Evolutionary conservation across 2,113 vertebrate genomes (phyloP).

Genomic region (Pterocles orientalis): DNA sequence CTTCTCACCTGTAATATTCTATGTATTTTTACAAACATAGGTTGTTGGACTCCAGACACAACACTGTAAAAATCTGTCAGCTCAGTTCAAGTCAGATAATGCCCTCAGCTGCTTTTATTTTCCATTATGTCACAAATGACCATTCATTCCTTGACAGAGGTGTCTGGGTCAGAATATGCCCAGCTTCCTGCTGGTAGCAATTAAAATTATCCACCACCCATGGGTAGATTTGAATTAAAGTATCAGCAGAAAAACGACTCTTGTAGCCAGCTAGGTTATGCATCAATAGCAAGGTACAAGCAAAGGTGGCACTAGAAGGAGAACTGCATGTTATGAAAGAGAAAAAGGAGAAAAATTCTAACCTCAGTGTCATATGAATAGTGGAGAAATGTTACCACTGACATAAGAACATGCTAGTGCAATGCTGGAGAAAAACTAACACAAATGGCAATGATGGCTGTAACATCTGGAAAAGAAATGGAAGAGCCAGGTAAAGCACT

Average conservation of each 20-base stretch:
- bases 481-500: not conserved
- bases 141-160: constrained; percentile 58
- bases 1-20: not conserved
- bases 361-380: not conserved
- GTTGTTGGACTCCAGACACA: constrained; percentile 21
- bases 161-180: not conserved
- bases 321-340: not conserved
- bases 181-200: constrained; percentile 59
- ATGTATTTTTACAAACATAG: not conserved
- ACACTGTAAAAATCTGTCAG: constrained; percentile 36
- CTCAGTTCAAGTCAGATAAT: constrained; percentile 42
- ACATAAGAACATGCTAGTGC: not conserved
- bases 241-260: constrained; percentile 31
- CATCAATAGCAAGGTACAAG: constrained; percentile 10
- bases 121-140: constrained; percentile 53
- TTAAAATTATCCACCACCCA: constrained; percentile 47
- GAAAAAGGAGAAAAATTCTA: constrained; percentile 1
- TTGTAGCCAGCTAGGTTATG: constrained; percentile 19
- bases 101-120: constrained; percentile 45
- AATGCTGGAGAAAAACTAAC: not conserved
- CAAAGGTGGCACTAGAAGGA: constrained; percentile 8
- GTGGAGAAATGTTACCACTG: not conserved
- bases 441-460: not conserved
- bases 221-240: constrained; percentile 54
- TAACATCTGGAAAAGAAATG: not conserved